phyloP scores from a whole-genome alignment of 2,113 vertebrate species.

The Tapirus terrestris region DNA sequence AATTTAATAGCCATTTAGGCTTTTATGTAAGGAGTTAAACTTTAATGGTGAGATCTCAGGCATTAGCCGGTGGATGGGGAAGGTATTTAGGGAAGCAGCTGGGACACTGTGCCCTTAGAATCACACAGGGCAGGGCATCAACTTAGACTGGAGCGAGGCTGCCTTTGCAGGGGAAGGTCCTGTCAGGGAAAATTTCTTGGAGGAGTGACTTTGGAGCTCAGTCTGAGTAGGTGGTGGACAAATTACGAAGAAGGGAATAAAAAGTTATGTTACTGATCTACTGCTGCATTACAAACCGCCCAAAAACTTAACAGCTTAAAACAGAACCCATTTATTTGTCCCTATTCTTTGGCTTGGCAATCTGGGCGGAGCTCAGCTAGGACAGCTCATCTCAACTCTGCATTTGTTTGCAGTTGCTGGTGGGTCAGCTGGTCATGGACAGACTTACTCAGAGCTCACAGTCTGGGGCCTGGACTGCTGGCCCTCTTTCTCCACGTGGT shows the following conservation, averaged over 20 bases:
- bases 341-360: neutral
- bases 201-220: neutral
- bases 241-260: neutral
- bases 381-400: neutral
- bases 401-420: neutral
- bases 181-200: neutral
- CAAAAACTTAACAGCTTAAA: neutral
- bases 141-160: neutral
- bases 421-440: neutral
- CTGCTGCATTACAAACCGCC: neutral
- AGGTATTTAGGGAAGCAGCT: neutral
- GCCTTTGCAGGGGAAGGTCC: neutral
- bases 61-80: neutral
- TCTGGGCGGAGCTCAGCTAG: neutral
- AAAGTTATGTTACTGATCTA: neutral
- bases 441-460: neutral
- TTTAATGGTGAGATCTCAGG: neutral
- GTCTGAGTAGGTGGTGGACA: neutral
- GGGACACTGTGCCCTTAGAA: neutral
- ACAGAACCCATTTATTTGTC: neutral
- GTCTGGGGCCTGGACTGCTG: neutral
- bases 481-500: neutral
- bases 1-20: slow-evolving; percentile 36
- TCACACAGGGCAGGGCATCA: neutral
- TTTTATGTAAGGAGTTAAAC: slow-evolving; percentile 33